Evolutionary conservation across 2,113 vertebrate species (phyloP), one percentile per base, ranked within the genome.

Genomic region (Bagarius yarrelli): DNA sequence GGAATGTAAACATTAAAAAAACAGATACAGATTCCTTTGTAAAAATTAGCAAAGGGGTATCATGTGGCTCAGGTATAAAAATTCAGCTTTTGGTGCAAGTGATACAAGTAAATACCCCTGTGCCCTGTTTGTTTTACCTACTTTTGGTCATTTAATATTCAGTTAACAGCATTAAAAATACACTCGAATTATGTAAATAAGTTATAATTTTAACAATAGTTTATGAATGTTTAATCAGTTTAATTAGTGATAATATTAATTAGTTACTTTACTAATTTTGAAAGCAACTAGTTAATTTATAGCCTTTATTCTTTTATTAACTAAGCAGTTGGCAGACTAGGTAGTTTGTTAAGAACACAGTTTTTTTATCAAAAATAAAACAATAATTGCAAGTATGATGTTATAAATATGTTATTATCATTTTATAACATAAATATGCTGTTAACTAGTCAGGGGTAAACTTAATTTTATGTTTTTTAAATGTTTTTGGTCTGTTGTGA

Each of bases 401-500:
- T 60, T 44, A 44, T 60, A 76, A 60, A 27, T 47, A 60, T 47
- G 44, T n/a, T 25, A 47, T 69, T 25, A 85, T 78, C 67, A 57
- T 73, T 76, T 73, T 59, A 81, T 78, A 74, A 73, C 83, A 84
- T 72, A 80, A 78, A 82, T 52, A 55, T 67, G 14, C 25, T 71
- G 70, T 85, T 83, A 83, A n/a, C 70, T 76, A 63, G 64, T 84
- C 79, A 85, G 77, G 78, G 30, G 64, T 64, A 85, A 87, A 83
- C 78, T 78, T 61, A 73, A 86, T 83, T 78, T 79, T 80, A 67
- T 55, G 74, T 47, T 69, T 79, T 89, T 81, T 81, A 69, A 86
- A 83, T 76, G 85, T 86, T 88, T 88, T 88, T 76, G 57, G 79
- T 79, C 79, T 86, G 87, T 86, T 84, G 79, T 84, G 80, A 86